Conservation (phyloP, 2,797 vertebrate species). For the Caiman crocodilus region DNA sequence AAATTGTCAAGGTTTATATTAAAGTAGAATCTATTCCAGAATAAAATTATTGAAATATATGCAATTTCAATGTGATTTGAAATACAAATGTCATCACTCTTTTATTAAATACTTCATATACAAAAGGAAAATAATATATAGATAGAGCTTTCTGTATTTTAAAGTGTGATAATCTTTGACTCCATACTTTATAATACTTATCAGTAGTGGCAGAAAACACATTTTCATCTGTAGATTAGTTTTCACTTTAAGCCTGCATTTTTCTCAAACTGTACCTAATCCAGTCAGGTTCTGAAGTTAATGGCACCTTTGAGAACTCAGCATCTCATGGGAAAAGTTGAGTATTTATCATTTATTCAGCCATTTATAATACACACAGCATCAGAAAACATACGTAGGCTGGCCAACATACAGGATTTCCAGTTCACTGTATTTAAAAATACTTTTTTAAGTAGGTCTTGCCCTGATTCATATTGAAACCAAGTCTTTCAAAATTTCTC, state of each 20-base stretch:
- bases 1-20: not conserved
- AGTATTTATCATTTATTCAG: not conserved
- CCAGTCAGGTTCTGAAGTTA: not conserved
- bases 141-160: not conserved
- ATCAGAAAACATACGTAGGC: not conserved
- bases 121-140: not conserved
- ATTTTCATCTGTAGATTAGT: not conserved
- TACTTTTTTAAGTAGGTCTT: too few relatives aligned
- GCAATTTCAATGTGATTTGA: not conserved
- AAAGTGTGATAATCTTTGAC: not conserved
- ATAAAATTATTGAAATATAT: not conserved
- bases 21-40: not conserved
- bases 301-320: not conserved
- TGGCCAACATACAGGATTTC: too few relatives aligned
- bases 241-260: not conserved
- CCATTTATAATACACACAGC: not conserved
- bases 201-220: not conserved
- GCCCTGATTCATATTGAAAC: too few relatives aligned
- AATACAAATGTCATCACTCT: not conserved
- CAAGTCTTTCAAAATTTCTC: too few relatives aligned
- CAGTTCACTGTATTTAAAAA: too few relatives aligned
- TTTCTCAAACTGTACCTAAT: not conserved
- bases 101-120: not conserved
- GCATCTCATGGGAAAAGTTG: not conserved
- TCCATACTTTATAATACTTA: not conserved